Conservation (phyloP, 2,113 vertebrate species). For the Protobothrops flavoviridis region DNA sequence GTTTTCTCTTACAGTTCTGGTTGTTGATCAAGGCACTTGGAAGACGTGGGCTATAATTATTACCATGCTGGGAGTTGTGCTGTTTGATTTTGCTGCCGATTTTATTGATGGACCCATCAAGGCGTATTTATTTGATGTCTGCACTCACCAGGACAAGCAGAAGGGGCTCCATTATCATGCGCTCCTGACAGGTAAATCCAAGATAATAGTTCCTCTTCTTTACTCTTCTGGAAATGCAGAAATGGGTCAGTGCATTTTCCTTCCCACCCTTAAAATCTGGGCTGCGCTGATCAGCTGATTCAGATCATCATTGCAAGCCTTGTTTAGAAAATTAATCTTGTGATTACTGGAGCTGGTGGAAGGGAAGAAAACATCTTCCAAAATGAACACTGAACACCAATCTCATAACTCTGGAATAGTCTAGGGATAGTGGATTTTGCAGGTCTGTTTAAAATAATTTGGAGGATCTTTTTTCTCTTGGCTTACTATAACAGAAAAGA, state of each 20-base stretch:
- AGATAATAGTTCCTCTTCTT: neutral
- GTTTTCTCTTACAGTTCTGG: slow-evolving; percentile 69
- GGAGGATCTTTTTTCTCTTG: neutral
- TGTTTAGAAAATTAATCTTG: slow-evolving; percentile 52
- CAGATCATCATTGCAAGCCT: slow-evolving; percentile 54
- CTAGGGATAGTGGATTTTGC: neutral
- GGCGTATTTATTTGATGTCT: slow-evolving; percentile 97
- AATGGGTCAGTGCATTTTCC: slow-evolving; percentile 1
- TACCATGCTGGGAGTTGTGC: slow-evolving; percentile 93
- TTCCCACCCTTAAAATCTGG: slow-evolving; percentile 27
- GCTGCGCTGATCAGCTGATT: slow-evolving; percentile 66
- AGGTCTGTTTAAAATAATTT: neutral
- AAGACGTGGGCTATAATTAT: slow-evolving; percentile 81
- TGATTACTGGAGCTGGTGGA: slow-evolving; percentile 47
- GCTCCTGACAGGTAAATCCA: slow-evolving; percentile 87
- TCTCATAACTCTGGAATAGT: neutral
- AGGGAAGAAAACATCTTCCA: neutral
- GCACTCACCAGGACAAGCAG: slow-evolving; percentile 91
- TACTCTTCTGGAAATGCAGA: neutral
- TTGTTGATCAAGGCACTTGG: slow-evolving; percentile 57
- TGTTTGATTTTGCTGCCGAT: slow-evolving; percentile 97
- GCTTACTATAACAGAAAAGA: neutral
- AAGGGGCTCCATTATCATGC: slow-evolving; percentile 94
- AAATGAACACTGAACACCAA: neutral
- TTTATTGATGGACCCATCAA: slow-evolving; percentile 98